Base-by-base conservation (phyloP, 2,888 invertebrate species). In the Dynastes maya region DNA sequence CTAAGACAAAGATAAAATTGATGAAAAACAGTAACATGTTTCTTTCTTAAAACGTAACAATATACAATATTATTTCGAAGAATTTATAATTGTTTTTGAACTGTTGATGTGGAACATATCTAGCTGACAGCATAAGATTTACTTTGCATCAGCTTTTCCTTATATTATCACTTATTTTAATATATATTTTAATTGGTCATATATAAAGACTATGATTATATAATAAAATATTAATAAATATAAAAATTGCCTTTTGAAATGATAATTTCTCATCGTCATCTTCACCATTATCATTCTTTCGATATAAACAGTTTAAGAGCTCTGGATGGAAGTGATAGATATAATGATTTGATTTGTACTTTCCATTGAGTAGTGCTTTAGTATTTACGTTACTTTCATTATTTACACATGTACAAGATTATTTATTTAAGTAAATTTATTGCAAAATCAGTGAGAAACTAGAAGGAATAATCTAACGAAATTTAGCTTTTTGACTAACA, bases 1-100 rank as follows among this genome's bases (percentile, higher is more conserved):
- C 79, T 79, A 79, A 77, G 72, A 76, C 74, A 72, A 75, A 79
- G 75, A 79, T 79, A 79, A 79, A 79, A 77, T 79, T 77, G 79
- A 77, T 77, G 77, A 77, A 78, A 78, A 79, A 79, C 79, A 79
- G 79, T 77, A 77, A 79, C 79, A 71, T 77, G 74, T 79, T 45
- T 77, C 63, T 77, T 76, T 79, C 72, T 77, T 64, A 77, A 77
- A 79, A 79, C 79, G 53, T 79, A 79, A 79, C 79, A 79, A 77
- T 77, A 79, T 79, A 79, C 77, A 79, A 77, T 49, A 64, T 45
- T 76, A 76, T 37, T 76, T 78, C 65, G 68, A 71, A 78, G 58
- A 58, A 68, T 74, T 65, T 70, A 70, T 76, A 61, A 27, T 63
- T 45, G 45, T 45, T 45, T 71, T 61, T 76, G 67, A 58, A 78